Base-by-base conservation (phyloP, 2,888 invertebrate species). In the Zele albiditarsus region DNA sequence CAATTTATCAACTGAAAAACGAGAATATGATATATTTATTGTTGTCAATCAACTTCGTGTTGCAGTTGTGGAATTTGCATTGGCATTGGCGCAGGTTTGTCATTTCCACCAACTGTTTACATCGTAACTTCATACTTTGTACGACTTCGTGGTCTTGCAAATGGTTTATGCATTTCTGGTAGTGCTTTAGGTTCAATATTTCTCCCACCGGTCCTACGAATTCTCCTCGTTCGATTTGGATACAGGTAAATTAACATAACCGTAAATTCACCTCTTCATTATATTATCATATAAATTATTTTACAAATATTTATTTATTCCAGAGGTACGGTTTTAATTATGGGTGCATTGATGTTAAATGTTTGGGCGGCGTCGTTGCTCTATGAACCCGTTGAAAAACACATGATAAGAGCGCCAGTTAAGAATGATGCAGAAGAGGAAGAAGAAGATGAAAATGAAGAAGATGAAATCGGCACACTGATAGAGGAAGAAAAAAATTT, bases 71-170 rank as follows among this genome's bases (percentile, higher is more conserved):
- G 96, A 69, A 92, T 95, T 16, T 90, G 96, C 86, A 95, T 96
- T 27, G 96, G 96, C 78, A 93, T 93, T 53, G 96, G 96, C 8
- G 96, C 96, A 0, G 96, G 96, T 0, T 90, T 96, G 10, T 94
- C 96, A 0, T 97, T 96, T 90, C 96, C 96, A 0, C 96, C 96
- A 2, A 96, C 96, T 0, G 96, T 97, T 46, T 96, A 96, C 89
- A 96, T 96, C 82, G 96, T 96, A 80, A 96, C 96, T 69, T 95
- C 95, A 76, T 96, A 96, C 90, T 96, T 96, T 89, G 93, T 95
- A 58, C 92, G 93, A 65, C 90, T 94, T 12, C 91, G 96, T 62
- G 96, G 96, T 0, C 91, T 96, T 16, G 96, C 96, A 60, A 96
- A 96, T 89, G 96, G 96, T 0, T 92, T 96, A 27, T 96, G 96